Evolutionary conservation across 2,888 invertebrate species (phyloP).

Genomic region (Sepiola atlantica): DNA sequence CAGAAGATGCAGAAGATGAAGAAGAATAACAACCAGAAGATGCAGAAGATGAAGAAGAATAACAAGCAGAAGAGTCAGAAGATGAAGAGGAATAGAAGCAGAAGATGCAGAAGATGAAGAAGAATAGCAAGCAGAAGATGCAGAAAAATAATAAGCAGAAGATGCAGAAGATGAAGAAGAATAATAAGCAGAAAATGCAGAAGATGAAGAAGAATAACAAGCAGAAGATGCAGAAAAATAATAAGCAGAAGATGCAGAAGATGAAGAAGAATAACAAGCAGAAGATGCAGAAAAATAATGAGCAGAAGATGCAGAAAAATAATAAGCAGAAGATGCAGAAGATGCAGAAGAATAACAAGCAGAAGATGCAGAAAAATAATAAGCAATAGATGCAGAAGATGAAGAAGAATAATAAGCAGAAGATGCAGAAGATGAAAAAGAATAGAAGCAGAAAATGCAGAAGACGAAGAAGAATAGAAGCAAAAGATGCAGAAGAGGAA

Average conservation of each 20-base stretch:
- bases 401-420: background rate
- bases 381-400: background rate
- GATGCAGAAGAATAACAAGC: background rate
- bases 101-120: background rate
- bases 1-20: background rate
- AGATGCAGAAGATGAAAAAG: background rate
- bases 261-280: background rate
- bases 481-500: background rate
- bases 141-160: background rate
- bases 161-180: background rate
- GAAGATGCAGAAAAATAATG: background rate
- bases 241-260: background rate
- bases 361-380: background rate
- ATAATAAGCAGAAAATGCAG: background rate
- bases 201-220: background rate
- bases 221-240: background rate
- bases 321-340: background rate
- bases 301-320: background rate
- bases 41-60: background rate
- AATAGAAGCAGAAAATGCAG: background rate
- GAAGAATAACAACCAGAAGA: background rate
- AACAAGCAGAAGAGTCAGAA: background rate
- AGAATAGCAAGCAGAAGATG: background rate
- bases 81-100: background rate
- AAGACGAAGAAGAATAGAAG: background rate